Percentiles rank a stretch among this genome's conserved stretches.
Evolutionary conservation across 2,888 invertebrate genomes (phyloP).

Genomic region (Chalcosyrphus nemorum): DNA sequence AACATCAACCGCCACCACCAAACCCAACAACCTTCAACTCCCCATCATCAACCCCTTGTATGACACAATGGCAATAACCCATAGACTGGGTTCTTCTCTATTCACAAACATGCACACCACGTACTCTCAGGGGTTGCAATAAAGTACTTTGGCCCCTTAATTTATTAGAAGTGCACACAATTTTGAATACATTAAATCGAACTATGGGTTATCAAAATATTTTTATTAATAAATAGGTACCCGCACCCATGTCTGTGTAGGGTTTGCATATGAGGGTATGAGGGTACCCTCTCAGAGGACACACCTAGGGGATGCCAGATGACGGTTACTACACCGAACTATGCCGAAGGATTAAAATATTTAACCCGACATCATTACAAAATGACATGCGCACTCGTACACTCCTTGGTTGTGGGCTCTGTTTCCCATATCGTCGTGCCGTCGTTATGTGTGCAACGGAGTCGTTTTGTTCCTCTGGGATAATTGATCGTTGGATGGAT

Average conservation of each 20-base stretch:
- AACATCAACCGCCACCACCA: conserved; percentile 38
- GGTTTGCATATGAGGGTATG: neutral
- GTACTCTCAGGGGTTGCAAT: neutral
- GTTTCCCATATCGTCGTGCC: too few relatives aligned
- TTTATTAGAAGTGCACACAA: conserved; percentile 62
- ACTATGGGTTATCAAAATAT: conserved; percentile 55
- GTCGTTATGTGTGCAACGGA: too few relatives aligned
- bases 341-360: conserved; percentile 61
- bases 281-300: conserved; percentile 14
- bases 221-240: conserved; percentile 60
- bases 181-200: conserved; percentile 61
- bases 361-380: conserved; percentile 56
- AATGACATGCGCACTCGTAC: conserved; percentile 58
- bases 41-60: conserved; percentile 12
- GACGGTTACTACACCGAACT: conserved; percentile 42
- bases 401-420: too few relatives aligned
- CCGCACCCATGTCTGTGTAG: conserved; percentile 51
- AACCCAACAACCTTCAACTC: neutral
- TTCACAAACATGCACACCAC: conserved; percentile 1
- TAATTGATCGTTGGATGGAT: conserved; percentile 49
- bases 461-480: conserved; percentile 46
- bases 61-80: conserved; percentile 64
- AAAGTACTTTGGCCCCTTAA: conserved; percentile 50
- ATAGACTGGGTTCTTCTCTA: conserved; percentile 10
- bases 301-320: conserved; percentile 51